Base-by-base conservation (phyloP, 2,888 invertebrate genomes). In the Papilio protenor region DNA sequence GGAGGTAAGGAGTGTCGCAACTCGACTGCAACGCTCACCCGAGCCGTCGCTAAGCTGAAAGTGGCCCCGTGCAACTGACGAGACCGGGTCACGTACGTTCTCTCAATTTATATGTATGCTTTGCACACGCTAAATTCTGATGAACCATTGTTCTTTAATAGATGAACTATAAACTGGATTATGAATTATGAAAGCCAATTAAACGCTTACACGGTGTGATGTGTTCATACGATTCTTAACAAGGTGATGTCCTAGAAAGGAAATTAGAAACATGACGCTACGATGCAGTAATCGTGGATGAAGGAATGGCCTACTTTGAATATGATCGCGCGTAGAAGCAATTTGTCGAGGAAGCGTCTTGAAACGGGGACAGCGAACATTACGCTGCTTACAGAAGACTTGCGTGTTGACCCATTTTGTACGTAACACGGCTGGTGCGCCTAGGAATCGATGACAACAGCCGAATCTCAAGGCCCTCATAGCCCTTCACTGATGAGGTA, bases 391-490 rank as follows among this genome's bases (percentile, higher is more conserved):
- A 85, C 85, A 81, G 85, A 86, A 88, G 85, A 84, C 87, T 86
- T 86, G 85, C 91, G 88, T 85, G 88, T 85, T 93, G 94, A 94
- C 94, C 94, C 93, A 94, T 92, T 94, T 94, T 87, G 91, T 90
- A 88, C 91, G 90, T 90, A 87, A 89, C 87, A 87, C 87, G 86
- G 86, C 86, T 89, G 89, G 87, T 90, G 89, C 87, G 89, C 87
- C 84, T 88, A 90, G 89, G 92, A 93, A 93, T 94, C 94, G 90
- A 93, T 94, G 94, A 91, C 91, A 90, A 89, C 90, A 91, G 87
- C 90, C 92, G 90, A 93, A 92, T 92, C 90, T 91, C 90, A 91
- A 91, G 92, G 92, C 89, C 92, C 90, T 88, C 87, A 85, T 88
- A 82, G 85, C 87, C 90, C 87, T 90, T 88, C 89, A 88, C 91